Evolutionary conservation across 2,113 vertebrate genomes (phyloP), one percentile per base, ranked within the genome.

Genomic region (Phocoena sinus): DNA sequence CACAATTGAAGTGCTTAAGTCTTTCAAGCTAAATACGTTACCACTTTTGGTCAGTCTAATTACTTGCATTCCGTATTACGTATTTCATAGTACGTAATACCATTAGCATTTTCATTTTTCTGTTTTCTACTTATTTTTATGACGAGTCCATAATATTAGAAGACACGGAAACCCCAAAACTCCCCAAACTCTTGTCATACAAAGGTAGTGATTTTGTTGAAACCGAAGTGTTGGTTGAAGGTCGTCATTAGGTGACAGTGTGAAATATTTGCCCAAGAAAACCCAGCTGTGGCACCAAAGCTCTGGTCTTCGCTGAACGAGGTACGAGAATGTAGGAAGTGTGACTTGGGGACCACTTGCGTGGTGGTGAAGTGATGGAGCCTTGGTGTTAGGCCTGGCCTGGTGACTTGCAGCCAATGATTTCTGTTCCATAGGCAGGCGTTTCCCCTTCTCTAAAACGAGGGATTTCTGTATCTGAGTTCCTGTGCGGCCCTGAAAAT

Each of bases 111-210:
- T 94, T 62, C 9, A 3, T 93, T 87, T 93, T 73, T 74, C 26
- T 93, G 1, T 65, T 67, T 81, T 95, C 60, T 91, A 11, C 56
- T 95, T 38, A 31, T 67, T 97, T 92, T 95, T 79, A 70, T 68
- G 92, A 44, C 41, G 79, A 44, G 23, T 85, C 15, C 14, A 86
- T 70, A 60, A 41, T 38, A 91, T 41, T 68, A 77, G 90, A 86
- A 47, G 62, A 44, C 38, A 56, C 6, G 62, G 28, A 36, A 83
- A 73, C 38, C 28, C n/a, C 60, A n/a, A n/a, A 50, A 33, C 53
- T 74, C 21, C 28, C n/a, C 60, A n/a, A 50, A 33, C 53, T 74
- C 21, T 76, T 76, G 26, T 23, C 41, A 9, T 86, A 38, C 23
- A 56, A 58, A 76, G 76, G 36, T 8, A 13, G 21, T 47, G 56